Conservation (phyloP, 2,888 invertebrate species). For the Melipona bicolor region DNA sequence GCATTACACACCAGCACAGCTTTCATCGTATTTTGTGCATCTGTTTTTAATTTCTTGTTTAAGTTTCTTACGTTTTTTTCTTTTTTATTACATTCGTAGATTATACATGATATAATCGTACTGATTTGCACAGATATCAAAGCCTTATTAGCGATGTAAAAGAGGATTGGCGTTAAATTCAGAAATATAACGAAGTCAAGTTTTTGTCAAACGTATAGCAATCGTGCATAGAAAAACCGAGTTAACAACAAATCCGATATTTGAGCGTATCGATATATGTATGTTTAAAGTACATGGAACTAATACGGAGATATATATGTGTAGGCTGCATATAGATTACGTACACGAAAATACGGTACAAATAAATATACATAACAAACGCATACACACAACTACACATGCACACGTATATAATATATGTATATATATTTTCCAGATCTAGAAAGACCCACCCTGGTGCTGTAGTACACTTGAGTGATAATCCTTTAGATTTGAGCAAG, state of each 20-base stretch:
- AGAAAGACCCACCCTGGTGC: conserved; percentile 98
- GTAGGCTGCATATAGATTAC: conserved; percentile 46
- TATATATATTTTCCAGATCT: conserved; percentile 88
- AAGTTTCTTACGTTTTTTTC: neutral
- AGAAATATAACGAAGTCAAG: too few species aligned
- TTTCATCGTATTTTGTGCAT: conserved; percentile 38
- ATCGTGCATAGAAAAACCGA: neutral
- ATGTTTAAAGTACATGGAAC: conserved; percentile 26
- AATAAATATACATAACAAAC: neutral
- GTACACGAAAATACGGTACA: conserved; percentile 1
- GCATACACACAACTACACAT: neutral
- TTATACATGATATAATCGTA: neutral
- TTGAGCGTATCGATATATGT: neutral
- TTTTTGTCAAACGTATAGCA: too few species aligned
- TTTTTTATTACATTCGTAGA: neutral
- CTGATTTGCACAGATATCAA: neutral
- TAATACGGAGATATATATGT: conserved; percentile 49
- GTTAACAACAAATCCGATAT: neutral
- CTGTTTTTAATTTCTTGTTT: conserved; percentile 9
- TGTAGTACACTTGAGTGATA: conserved; percentile 98
- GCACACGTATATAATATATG: conserved; percentile 63
- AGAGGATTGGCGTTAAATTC: neutral
- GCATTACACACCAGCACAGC: conserved; percentile 40
- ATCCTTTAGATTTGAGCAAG: conserved; percentile 98
- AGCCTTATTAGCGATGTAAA: neutral